Evolutionary conservation across 2,888 invertebrate genomes (phyloP).

Genomic region (Cheilosia impressa): DNA sequence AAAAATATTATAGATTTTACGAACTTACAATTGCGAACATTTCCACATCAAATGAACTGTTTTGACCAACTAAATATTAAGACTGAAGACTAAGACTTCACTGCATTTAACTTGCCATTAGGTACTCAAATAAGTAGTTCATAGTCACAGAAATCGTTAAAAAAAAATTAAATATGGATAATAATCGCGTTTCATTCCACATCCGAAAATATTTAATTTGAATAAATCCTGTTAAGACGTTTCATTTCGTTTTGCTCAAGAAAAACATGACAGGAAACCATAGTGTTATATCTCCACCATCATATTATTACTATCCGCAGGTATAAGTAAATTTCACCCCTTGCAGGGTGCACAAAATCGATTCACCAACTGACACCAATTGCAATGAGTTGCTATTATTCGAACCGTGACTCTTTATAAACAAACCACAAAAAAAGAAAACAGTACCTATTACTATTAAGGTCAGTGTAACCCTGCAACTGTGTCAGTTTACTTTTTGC

Average conservation of each 20-base stretch:
- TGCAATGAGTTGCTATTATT: slow-evolving; percentile 5
- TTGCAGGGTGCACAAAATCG: slow-evolving; percentile 40
- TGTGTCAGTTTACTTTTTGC: slow-evolving; percentile 30
- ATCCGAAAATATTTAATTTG: background rate
- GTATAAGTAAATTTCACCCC: slow-evolving; percentile 32
- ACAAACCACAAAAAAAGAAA: slow-evolving; percentile 13
- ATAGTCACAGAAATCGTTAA: too few species aligned
- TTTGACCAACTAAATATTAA: too few species aligned
- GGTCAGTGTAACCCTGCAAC: slow-evolving; percentile 64
- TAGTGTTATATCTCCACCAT: slow-evolving; percentile 1
- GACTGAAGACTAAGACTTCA: too few species aligned
- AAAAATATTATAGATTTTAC: too few species aligned
- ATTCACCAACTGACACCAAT: slow-evolving; percentile 41
- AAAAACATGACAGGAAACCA: slow-evolving; percentile 21
- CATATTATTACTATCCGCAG: slow-evolving; percentile 40
- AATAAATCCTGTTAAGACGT: background rate
- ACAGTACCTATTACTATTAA: slow-evolving; percentile 63
- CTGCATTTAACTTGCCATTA: too few species aligned
- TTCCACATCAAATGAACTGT: too few species aligned
- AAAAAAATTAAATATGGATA: too few species aligned
- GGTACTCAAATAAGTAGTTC: too few species aligned
- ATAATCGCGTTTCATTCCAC: too few species aligned
- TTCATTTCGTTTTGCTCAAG: background rate
- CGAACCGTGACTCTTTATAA: slow-evolving; percentile 27
- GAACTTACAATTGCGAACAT: too few species aligned